phyloP scores from a whole-genome alignment of 2,888 invertebrate species.

The Abscondita cerata region DNA sequence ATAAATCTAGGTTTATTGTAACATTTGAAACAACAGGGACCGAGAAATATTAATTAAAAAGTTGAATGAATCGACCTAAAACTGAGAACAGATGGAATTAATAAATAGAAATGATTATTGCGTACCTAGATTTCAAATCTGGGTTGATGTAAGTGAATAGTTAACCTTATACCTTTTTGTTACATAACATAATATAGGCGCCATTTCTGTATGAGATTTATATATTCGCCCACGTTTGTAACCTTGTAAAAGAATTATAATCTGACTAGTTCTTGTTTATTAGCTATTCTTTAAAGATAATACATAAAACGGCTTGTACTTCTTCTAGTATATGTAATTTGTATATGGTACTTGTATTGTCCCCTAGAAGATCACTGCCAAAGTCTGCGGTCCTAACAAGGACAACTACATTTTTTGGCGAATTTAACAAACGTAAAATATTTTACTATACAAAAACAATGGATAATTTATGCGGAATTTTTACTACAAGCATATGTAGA shows the following conservation, averaged over 20 bases:
- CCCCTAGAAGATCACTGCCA: slow-evolving; percentile 36
- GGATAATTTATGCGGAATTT: slow-evolving; percentile 39
- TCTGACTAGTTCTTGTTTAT: slow-evolving; percentile 34
- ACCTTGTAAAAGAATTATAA: slow-evolving; percentile 39
- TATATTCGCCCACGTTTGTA: slow-evolving; percentile 37
- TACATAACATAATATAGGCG: slow-evolving; percentile 41
- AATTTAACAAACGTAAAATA: slow-evolving; percentile 44
- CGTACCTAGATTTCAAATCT: slow-evolving; percentile 11
- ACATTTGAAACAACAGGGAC: background rate
- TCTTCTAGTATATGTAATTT: slow-evolving; percentile 22
- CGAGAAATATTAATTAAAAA: no score
- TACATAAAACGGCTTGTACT: slow-evolving; percentile 25
- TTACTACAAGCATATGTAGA: no score
- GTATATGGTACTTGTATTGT: slow-evolving; percentile 13
- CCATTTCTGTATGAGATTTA: slow-evolving; percentile 33
- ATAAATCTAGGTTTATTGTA: no score
- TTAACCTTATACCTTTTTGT: slow-evolving; percentile 35
- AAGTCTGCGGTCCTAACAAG: slow-evolving; percentile 45
- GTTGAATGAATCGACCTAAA: no score
- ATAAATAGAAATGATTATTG: slow-evolving; percentile 11
- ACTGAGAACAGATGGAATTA: no score
- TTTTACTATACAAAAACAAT: slow-evolving; percentile 43
- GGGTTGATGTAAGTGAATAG: slow-evolving; percentile 24
- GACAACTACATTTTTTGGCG: slow-evolving; percentile 47
- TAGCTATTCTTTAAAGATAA: slow-evolving; percentile 34